Base-by-base conservation (phyloP, 2,888 invertebrate species). In the Linnaemya tessellans region DNA sequence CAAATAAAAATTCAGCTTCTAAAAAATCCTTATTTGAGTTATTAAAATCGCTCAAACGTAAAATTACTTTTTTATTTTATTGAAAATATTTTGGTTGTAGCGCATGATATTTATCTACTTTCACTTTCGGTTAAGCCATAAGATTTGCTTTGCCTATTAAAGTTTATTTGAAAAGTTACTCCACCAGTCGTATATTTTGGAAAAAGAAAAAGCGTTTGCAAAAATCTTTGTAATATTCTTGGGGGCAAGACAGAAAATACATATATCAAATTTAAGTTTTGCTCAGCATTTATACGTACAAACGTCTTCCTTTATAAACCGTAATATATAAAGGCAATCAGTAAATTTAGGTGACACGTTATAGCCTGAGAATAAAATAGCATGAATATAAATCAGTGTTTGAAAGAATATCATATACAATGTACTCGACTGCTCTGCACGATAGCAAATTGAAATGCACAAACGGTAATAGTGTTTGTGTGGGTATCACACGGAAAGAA, bases 21-120 rank as follows among this genome's bases (percentile, higher is more conserved):
- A 18, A 67, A 67, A 73, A 80, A 67, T 62, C 51, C 60, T 25
- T 54, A 30, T 80, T 51, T n/a, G 15, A 51, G 65, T 10, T 58
- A 74, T 74, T 68, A 60, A 70, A 71, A 70, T 71, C 75, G 18
- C 65, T 84, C 70, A 84, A 75, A 60, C 84, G 80, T 80, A 60
- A 80, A 84, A 84, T 75, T n/a, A 54, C 18, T 56, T 56, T 70
- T 78, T 71, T 64, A 74, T 79, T 67, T 73, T 74, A 22, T 49
- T 20, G 51, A 2, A 22, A 0, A 51, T 18, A n/a, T 25, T 71
- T 25, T 58, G 18, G 10, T 1, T 51, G 11, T 51, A 43, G 18
- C n/a, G 15, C 15, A 20, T 10, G 20, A 20, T 20, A 49, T 5
- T 49, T 49, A 25, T 43, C 20, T 20, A 13, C 68, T 56, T 75